Evolutionary conservation across 2,797 vertebrate genomes (phyloP).

Genomic region (Morus bassanus): DNA sequence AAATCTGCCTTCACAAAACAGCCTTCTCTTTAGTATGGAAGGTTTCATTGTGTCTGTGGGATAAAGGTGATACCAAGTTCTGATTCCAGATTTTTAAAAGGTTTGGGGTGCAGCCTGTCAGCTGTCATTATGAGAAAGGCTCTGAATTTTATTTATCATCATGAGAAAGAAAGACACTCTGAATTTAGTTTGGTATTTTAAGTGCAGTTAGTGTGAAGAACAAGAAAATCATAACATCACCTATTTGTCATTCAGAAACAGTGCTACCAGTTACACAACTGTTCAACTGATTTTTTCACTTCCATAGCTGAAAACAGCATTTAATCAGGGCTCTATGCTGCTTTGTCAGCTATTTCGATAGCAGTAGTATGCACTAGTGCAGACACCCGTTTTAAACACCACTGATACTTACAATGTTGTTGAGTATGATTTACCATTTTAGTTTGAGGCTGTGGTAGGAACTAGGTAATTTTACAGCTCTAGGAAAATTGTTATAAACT

Average conservation of each 20-base stretch:
- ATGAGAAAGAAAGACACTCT: background rate
- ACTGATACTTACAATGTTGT: background rate
- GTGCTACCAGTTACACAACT: background rate
- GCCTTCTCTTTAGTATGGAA: background rate
- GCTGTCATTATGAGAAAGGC: background rate
- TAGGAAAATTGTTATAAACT: background rate
- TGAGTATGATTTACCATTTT: background rate
- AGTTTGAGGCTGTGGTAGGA: background rate
- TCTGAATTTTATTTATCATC: background rate
- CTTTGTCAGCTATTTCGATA: background rate
- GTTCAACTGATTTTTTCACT: background rate
- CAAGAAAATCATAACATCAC: background rate
- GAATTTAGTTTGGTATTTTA: background rate
- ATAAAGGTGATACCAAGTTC: background rate
- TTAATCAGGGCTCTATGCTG: background rate
- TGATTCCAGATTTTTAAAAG: background rate
- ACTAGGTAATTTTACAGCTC: background rate
- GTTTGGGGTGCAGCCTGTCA: background rate
- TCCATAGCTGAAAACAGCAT: background rate
- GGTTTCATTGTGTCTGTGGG: background rate
- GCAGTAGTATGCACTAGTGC: background rate
- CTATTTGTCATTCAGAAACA: background rate
- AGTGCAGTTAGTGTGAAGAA: background rate
- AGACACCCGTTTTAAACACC: background rate
- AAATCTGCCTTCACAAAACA: background rate